Evolutionary conservation across 2,888 invertebrate genomes (phyloP).

Genomic region (Coelogynopora nodosa): DNA sequence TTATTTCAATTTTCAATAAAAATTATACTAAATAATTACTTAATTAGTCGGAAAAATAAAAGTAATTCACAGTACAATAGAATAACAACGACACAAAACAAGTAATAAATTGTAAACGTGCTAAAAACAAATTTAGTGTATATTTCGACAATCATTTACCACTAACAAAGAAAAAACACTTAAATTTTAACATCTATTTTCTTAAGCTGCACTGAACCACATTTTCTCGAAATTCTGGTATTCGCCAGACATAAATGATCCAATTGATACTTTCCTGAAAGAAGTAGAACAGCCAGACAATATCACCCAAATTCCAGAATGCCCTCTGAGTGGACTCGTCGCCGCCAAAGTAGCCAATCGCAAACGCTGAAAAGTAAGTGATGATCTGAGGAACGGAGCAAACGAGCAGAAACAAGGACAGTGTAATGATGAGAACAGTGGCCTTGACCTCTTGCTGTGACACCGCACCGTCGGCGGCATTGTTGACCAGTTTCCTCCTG

Average conservation of each 20-base stretch:
- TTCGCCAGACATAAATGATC: conserved; percentile 40
- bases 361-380: conserved; percentile 33
- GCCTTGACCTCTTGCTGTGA: too few relatives aligned
- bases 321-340: neutral
- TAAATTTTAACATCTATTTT: neutral
- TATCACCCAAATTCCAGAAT: conserved; percentile 40
- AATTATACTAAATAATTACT: too few relatives aligned
- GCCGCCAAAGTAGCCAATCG: neutral
- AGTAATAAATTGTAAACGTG: too few relatives aligned
- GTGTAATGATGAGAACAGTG: conserved; percentile 35
- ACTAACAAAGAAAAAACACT: too few relatives aligned
- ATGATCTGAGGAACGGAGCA: conserved; percentile 42
- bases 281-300: conserved; percentile 41
- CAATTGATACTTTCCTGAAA: conserved; percentile 42
- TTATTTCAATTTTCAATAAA: neutral
- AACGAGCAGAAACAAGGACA: conserved; percentile 40
- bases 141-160: too few relatives aligned
- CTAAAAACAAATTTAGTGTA: too few relatives aligned
- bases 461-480: too few relatives aligned
- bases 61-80: too few relatives aligned
- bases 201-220: neutral
- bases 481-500: conserved; percentile 27
- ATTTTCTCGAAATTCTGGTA: conserved; percentile 37
- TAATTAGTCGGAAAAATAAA: too few relatives aligned
- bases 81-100: too few relatives aligned